Percentiles rank a stretch among this genome's conserved stretches.
phyloP scores from a whole-genome alignment of 2,797 vertebrate species.

The Phataginus tricuspis region DNA sequence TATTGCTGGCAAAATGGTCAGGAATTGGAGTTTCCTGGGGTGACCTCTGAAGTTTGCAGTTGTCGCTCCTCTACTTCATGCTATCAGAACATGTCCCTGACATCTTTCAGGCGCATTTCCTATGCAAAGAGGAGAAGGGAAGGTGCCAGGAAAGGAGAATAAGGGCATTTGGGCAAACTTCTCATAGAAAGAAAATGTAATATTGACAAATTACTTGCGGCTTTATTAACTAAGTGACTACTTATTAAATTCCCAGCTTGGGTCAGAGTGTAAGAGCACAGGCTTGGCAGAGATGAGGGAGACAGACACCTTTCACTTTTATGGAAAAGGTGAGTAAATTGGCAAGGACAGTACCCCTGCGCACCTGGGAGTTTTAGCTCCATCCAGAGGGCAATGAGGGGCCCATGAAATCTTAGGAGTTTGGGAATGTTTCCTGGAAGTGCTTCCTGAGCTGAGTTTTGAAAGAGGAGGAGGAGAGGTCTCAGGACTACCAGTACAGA shows the following conservation, averaged over 20 bases:
- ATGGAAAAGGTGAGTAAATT: not conserved
- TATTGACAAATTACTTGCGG: not conserved
- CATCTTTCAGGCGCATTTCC: no score
- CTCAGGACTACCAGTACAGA: not conserved
- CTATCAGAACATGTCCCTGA: not conserved
- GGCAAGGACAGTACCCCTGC: accelerated
- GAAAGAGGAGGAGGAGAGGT: not conserved
- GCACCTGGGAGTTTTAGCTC: not conserved
- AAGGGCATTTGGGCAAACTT: not conserved
- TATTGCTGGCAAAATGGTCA: not conserved
- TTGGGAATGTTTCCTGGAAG: not conserved
- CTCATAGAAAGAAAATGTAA: not conserved
- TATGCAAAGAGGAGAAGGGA: accelerated
- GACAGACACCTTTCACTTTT: not conserved
- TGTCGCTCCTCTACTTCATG: not conserved
- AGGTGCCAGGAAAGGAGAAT: not conserved
- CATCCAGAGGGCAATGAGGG: no score
- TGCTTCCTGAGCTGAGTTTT: not conserved
- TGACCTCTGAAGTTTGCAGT: not conserved
- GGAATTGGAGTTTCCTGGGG: not conserved
- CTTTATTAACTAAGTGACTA: not conserved
- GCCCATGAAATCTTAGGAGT: not conserved
- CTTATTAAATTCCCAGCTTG: not conserved
- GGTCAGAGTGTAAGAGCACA: not conserved
- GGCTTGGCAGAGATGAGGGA: not conserved